Evolutionary conservation across 2,113 vertebrate genomes (phyloP).

Genomic region (Salminus brasiliensis): DNA sequence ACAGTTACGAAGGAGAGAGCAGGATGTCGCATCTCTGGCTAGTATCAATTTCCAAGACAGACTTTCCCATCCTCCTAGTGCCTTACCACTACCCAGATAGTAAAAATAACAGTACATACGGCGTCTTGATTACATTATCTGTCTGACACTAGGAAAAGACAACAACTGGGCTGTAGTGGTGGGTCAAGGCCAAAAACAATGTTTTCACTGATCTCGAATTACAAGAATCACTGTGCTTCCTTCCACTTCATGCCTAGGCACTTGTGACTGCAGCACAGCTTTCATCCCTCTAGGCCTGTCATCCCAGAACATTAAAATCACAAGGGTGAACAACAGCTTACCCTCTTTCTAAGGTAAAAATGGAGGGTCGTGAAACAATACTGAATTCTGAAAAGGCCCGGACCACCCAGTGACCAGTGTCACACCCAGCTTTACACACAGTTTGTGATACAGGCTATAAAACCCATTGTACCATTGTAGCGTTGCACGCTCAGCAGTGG

Average conservation of each 20-base stretch:
- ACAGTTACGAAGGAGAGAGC: slow-evolving; percentile 12
- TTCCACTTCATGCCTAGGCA: background rate
- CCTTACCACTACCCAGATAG: slow-evolving; percentile 13
- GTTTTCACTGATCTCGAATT: slow-evolving; percentile 49
- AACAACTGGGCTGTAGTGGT: slow-evolving; percentile 22
- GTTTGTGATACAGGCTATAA: background rate
- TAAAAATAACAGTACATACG: slow-evolving; percentile 31
- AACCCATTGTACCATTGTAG: background rate
- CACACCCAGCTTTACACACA: background rate
- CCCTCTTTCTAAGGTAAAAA: slow-evolving; percentile 24
- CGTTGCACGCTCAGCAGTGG: background rate
- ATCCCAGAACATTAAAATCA: background rate
- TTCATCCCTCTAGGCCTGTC: slow-evolving; percentile 23
- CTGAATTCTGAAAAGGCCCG: no score
- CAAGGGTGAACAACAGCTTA: slow-evolving; percentile 21
- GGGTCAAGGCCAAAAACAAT: slow-evolving; percentile 45
- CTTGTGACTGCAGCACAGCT: slow-evolving; percentile 15
- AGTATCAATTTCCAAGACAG: slow-evolving; percentile 24
- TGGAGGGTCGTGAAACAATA: no score
- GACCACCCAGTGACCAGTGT: no score
- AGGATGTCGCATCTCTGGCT: background rate
- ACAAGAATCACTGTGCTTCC: slow-evolving; percentile 17
- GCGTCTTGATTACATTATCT: slow-evolving; percentile 39
- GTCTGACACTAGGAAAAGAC: slow-evolving; percentile 6
- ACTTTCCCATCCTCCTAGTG: background rate